These are phyloP conservation scores for Drosophila siamana DNA, from an alignment of 2,888 invertebrate genomes.

Conservation along the genomic window DNA sequence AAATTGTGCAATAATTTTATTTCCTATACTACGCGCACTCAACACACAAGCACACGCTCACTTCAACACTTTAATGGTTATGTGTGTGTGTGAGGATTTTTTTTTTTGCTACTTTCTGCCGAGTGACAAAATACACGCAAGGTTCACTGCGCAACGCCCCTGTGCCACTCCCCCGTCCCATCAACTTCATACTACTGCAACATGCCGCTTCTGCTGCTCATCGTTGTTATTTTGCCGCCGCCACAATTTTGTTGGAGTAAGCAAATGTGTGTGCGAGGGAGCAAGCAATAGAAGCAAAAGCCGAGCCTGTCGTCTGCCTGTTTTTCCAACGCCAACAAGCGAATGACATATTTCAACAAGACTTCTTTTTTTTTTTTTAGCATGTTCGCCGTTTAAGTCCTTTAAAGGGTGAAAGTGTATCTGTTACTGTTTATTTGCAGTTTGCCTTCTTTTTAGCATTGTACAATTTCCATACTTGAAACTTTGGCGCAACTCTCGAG, in stretches of 20 bases:
- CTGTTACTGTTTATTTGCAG: constrained; percentile 14
- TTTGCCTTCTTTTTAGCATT: constrained; percentile 10
- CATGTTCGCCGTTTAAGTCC: constrained; percentile 41
- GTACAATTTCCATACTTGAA: constrained; percentile 40
- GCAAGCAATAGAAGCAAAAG: constrained; percentile 27
- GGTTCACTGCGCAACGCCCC: constrained; percentile 77
- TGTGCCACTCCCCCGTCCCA: constrained; percentile 33
- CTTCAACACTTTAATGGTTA: constrained; percentile 10
- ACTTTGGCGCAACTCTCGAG: constrained; percentile 39
- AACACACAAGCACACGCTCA: constrained; percentile 23
- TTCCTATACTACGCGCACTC: constrained; percentile 41
- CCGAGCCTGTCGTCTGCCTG: constrained; percentile 12
- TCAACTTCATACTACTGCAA: constrained; percentile 48
- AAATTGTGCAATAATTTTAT: constrained; percentile 75
- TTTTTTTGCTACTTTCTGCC: constrained; percentile 26
- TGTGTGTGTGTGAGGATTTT: constrained; percentile 37
- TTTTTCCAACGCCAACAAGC: constrained; percentile 15
- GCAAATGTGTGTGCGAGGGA: constrained; percentile 1
- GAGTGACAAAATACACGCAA: constrained; percentile 67
- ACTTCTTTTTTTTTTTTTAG: constrained; percentile 31
- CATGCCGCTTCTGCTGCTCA: constrained; percentile 58
- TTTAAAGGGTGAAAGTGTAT: constrained; percentile 79
- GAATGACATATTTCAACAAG: constrained; percentile 74
- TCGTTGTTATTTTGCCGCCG: constrained; percentile 78
- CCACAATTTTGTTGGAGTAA: constrained; percentile 52